Conservation (phyloP, 2,888 invertebrate genomes). For the Eilema griseolum region DNA sequence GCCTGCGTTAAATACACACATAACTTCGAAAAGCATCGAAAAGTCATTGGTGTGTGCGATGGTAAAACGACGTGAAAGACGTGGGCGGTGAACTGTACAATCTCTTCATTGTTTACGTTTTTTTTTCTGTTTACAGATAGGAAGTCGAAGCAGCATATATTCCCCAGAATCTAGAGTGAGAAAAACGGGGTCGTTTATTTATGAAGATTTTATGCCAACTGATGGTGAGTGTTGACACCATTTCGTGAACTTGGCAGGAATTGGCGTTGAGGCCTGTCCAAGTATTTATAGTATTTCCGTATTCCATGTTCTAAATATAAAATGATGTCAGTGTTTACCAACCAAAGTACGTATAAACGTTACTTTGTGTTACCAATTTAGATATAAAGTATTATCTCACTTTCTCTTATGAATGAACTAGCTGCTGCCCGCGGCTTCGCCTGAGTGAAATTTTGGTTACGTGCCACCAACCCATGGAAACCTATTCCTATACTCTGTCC, state of each 20-base stretch:
- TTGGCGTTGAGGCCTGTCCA: slow-evolving; percentile 18
- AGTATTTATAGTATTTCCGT: slow-evolving; percentile 22
- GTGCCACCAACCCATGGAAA: no score
- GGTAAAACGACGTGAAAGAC: no score
- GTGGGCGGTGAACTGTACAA: no score
- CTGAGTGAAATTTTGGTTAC: no score
- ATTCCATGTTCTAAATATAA: slow-evolving; percentile 14
- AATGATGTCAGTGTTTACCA: slow-evolving; percentile 36
- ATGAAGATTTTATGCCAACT: slow-evolving; percentile 99
- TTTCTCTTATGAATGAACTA: no score
- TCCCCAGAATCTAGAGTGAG: slow-evolving; percentile 98
- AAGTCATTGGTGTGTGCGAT: no score
- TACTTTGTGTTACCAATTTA: slow-evolving; percentile 1
- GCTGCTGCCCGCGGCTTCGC: no score
- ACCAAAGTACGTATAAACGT: slow-evolving; percentile 4
- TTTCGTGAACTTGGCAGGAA: slow-evolving; percentile 20
- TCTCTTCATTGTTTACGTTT: background rate
- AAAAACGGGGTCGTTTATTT: slow-evolving; percentile 99
- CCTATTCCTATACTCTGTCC: no score
- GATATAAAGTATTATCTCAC: background rate
- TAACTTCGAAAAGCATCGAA: no score
- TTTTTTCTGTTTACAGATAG: slow-evolving; percentile 89
- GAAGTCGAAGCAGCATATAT: slow-evolving; percentile 99
- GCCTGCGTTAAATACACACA: no score
- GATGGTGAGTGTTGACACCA: slow-evolving; percentile 90